Percentiles rank a stretch among this genome's conserved stretches.
phyloP scores from a whole-genome alignment of 2,797 vertebrate species.

The Tenualosa ilisha region DNA sequence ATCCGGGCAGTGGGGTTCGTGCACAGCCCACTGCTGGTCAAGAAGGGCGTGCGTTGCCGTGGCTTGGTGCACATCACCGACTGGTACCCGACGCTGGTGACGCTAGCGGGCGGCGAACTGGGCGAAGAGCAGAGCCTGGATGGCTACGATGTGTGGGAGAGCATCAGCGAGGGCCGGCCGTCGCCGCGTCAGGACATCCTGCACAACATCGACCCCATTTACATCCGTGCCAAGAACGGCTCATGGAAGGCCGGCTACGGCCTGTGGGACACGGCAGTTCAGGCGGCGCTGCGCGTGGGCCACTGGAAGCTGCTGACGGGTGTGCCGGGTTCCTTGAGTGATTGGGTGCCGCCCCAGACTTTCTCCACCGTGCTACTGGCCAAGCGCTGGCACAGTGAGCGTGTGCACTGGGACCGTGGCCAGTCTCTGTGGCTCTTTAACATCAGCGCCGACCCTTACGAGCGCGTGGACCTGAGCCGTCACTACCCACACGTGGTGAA shows the following conservation, averaged over 20 bases:
- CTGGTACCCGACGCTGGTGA: conserved; percentile 95
- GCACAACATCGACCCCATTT: conserved; percentile 96
- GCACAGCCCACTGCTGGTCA: conserved; percentile 89
- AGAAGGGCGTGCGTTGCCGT: conserved; percentile 85
- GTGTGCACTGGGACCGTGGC: conserved; percentile 81
- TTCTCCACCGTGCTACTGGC: conserved; percentile 85
- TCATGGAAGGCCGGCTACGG: conserved; percentile 93
- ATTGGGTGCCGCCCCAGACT: conserved; percentile 96
- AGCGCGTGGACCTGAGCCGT: conserved; percentile 88
- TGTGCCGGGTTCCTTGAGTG: conserved; percentile 85
- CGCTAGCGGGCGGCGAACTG: conserved; percentile 86
- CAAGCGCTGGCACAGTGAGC: conserved; percentile 90
- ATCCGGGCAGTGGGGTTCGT: conserved; percentile 93
- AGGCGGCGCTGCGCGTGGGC: conserved; percentile 89
- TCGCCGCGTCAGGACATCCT: conserved; percentile 93
- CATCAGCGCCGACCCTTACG: conserved; percentile 93
- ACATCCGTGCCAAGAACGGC: conserved; percentile 89
- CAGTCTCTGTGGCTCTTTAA: conserved; percentile 97
- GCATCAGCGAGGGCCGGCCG: conserved; percentile 90
- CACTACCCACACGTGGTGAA: conserved; percentile 88
- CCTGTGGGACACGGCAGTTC: conserved; percentile 94
- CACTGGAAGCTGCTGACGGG: conserved; percentile 97
- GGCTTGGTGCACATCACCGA: conserved; percentile 95
- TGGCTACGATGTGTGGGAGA: conserved; percentile 95
- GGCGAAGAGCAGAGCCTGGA: conserved; percentile 89